Evolutionary conservation across 2,797 vertebrate species (phyloP), one percentile per base, ranked within the genome.

Genomic region (Fundulus diaphanus): DNA sequence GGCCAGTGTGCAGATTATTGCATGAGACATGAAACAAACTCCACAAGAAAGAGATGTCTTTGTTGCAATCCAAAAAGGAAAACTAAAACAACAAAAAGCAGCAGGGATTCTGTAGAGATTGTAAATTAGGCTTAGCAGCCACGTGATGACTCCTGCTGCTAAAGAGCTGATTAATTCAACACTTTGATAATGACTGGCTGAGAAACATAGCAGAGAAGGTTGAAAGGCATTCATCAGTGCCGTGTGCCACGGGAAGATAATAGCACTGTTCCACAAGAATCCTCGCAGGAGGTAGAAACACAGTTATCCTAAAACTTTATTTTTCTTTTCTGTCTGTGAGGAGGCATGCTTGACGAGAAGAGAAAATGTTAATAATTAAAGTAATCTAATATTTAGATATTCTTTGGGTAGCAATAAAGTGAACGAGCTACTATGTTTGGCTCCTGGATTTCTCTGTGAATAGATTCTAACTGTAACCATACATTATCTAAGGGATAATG

Each of bases 111-210:
- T 81, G 79, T 71, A 68, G 70, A 74, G 87, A 73, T 70, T 88
- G 83, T 77, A 90, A 90, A 92, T 90, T 76, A 91, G 78, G 85
- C 89, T 87, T 84, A 80, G 86, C 86, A 84, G 79, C 83, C 73
- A 80, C 79, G 42, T 81, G 83, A 86, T 85, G 77, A 82, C 84
- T 87, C 91, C 88, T 87, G 90, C 89, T 90, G 92, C 83, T 90
- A 85, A 89, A 87, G 91, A 83, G 82, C 82, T 92, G 88, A 93
- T 92, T 92, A 90, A 93, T 92, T 92, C 89, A 91, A 84, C 86
- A 87, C 84, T 90, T 82, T 88, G 89, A 90, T 91, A 91, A 91
- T 90, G 88, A 91, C 82, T 87, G 80, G 83, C 83, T 88, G 87
- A 75, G 82, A 88, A 88, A 82, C 88, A 88, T 83, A 76, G 86